Percentiles rank a stretch among this genome's conserved stretches.
Conservation (phyloP, 2,888 invertebrate species). For the Junonia oenone region DNA sequence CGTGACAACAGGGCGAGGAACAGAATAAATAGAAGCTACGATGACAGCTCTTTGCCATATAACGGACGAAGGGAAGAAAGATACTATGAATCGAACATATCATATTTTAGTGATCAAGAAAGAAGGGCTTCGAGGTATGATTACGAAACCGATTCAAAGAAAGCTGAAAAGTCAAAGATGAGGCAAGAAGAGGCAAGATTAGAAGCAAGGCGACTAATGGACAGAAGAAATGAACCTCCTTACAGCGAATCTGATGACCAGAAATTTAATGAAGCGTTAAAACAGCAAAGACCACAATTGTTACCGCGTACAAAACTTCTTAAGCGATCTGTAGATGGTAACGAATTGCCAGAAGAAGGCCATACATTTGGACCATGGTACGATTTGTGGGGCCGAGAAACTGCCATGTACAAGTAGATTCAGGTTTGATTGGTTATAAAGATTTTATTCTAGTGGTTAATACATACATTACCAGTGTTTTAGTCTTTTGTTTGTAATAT, state of each 20-base stretch:
- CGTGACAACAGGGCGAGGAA: conserved; percentile 52
- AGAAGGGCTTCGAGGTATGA: conserved; percentile 63
- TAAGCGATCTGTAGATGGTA: conserved; percentile 74
- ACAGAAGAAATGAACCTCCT: conserved; percentile 63
- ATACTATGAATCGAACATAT: conserved; percentile 70
- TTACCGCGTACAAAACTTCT: conserved; percentile 85
- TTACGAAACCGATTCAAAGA: conserved; percentile 75
- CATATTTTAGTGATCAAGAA: conserved; percentile 70
- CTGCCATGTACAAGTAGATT: conserved; percentile 80
- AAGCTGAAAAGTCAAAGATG: conserved; percentile 73
- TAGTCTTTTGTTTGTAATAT: conserved; percentile 10
- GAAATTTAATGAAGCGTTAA: conserved; percentile 75
- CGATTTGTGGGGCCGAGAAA: conserved; percentile 90
- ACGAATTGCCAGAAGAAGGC: conserved; percentile 77
- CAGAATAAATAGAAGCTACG: conserved; percentile 63
- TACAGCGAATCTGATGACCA: conserved; percentile 78
- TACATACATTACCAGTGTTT: conserved; percentile 20
- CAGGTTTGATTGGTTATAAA: conserved; percentile 40
- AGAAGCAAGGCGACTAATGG: conserved; percentile 62
- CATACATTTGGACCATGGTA: conserved; percentile 94
- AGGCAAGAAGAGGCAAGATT: conserved; percentile 70
- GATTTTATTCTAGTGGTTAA: conserved; percentile 22
- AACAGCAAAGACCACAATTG: conserved; percentile 77
- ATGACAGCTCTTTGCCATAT: conserved; percentile 65
- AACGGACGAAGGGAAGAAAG: conserved; percentile 66